Evolutionary conservation across 2,888 invertebrate species (phyloP), one percentile per base, ranked within the genome.

Genomic region (Dioctria linearis): DNA sequence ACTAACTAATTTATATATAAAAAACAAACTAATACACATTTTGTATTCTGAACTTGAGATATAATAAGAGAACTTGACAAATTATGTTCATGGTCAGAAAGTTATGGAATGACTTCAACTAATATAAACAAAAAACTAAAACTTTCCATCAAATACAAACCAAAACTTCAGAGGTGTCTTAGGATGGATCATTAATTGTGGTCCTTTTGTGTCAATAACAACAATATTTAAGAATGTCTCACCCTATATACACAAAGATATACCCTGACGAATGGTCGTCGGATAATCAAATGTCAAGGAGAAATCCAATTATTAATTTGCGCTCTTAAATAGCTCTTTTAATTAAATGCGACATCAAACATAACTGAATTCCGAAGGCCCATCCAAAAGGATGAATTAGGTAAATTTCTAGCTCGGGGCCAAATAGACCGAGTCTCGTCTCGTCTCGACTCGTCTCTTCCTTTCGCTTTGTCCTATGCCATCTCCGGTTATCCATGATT

Each of bases 311-410:
- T 69, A 69, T 37, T 5, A 54, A 54, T 54, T 54, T 54, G 39
- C 9, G 39, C 4, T 37, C 49, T 43, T 67, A 67, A 67, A 67
- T 42, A 49, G 57, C 73, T n/a, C 13, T 42, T 59, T 57, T 73
- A 59, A 73, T 73, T 73, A 73, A 73, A 73, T 57, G 59, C n/a
- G 73, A 73, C 73, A 73, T 59, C 73, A 73, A 73, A 57, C 73
- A 73, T 54, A 9, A 42, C 43, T 9, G 25, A 39, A 57, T 42
- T 73, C 73, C 39, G 42, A 39, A 40, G 57, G 49, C 43, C 73
- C 42, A 42, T 73, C 73, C 73, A 57, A 42, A 73, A 25, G 25
- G 57, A 59, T 57, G 59, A 59, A 73, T 73, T 73, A 61, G 51
- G 73, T 73, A n/a, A 73, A 73, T 73, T 73, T 42, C 6, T 13